Evolutionary conservation across 2,113 vertebrate genomes (phyloP).

Genomic region (Platichthys stellatus): DNA sequence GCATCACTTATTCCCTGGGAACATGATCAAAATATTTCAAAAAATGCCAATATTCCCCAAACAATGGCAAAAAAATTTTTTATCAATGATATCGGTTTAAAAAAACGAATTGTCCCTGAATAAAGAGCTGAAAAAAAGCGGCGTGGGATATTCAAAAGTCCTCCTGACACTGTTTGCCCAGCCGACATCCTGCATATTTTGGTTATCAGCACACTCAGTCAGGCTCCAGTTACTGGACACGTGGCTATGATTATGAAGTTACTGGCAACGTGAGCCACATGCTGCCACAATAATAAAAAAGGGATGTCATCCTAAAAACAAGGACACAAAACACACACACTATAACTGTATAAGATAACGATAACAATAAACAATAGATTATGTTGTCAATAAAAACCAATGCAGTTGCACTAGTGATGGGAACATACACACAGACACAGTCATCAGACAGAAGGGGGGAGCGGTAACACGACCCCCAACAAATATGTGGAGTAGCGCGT

Average conservation of each 20-base stretch:
- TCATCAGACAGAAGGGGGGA: constrained; percentile 42
- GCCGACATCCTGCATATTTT: constrained; percentile 8
- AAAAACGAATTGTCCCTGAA: neutral
- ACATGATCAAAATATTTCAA: no score
- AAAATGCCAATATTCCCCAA: no score
- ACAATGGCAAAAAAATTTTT: no score
- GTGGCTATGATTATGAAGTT: constrained; percentile 24
- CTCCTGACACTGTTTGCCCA: neutral
- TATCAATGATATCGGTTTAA: neutral
- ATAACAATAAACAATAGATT: neutral
- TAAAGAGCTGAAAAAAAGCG: neutral
- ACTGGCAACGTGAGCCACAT: constrained; percentile 26
- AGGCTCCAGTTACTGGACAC: constrained; percentile 40
- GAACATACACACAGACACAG: constrained; percentile 3
- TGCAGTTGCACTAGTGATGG: neutral
- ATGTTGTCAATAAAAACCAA: neutral
- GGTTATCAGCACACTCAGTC: constrained; percentile 20
- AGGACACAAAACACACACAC: neutral
- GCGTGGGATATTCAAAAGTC: neutral
- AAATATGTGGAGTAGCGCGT: constrained; percentile 38
- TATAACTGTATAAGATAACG: neutral
- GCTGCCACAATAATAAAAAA: constrained; percentile 19
- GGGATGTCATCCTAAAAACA: constrained; percentile 8
- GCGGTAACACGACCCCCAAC: constrained; percentile 42
- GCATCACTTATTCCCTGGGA: no score